These are phyloP conservation scores for Dolichomitus sp. DNA, from an alignment of 2,888 invertebrate genomes.

Conservation along the genomic window DNA sequence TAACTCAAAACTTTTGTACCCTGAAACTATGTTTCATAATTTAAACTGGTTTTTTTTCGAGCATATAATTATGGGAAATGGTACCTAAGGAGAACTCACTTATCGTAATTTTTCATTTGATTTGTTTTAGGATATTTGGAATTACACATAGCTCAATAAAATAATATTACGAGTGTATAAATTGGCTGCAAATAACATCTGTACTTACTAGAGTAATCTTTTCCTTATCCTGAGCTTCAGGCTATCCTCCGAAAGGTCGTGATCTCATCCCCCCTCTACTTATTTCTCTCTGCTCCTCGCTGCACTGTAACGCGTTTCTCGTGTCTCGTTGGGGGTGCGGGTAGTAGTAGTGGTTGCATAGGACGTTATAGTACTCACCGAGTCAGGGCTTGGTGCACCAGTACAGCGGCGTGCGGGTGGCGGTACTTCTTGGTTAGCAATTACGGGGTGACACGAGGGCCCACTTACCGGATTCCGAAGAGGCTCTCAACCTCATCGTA, in stretches of 20 bases:
- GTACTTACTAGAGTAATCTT: not conserved
- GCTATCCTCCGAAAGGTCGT: not conserved
- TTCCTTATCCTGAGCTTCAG: constrained; percentile 7
- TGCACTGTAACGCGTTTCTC: constrained; percentile 76
- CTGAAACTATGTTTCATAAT: too few species aligned
- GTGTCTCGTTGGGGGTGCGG: constrained; percentile 73
- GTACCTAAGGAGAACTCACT: too few species aligned
- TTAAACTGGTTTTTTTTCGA: too few species aligned
- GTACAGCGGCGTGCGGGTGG: constrained; percentile 67
- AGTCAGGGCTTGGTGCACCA: constrained; percentile 54
- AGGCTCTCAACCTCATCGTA: constrained; percentile 74
- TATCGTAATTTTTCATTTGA: too few species aligned
- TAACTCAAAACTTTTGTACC: too few species aligned
- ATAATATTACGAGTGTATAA: not conserved
- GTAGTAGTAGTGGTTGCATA: constrained; percentile 38
- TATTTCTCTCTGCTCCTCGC: constrained; percentile 35
- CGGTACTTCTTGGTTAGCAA: constrained; percentile 80
- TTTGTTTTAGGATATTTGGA: too few species aligned
- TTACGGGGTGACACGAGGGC: constrained; percentile 79
- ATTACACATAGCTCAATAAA: too few species aligned
- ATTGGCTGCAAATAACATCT: not conserved
- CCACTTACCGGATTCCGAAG: constrained; percentile 78
- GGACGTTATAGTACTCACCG: constrained; percentile 58
- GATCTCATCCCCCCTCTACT: not conserved
- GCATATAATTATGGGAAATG: too few species aligned